Conservation (phyloP, 2,113 vertebrate species). For the Elachura formosa region DNA sequence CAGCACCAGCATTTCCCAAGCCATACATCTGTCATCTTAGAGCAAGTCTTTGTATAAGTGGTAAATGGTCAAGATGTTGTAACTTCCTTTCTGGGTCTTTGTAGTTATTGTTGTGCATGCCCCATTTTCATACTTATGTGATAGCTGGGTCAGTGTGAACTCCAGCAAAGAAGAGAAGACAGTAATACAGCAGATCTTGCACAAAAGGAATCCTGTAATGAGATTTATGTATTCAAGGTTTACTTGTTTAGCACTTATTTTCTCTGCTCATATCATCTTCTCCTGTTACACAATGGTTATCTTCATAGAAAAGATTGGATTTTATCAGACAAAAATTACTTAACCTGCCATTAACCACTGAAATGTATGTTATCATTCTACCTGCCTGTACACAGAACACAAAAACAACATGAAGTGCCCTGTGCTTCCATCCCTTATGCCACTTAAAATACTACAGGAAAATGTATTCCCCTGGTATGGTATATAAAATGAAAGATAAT, state of each 20-base stretch:
- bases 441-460: background rate
- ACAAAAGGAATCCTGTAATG: background rate
- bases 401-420: background rate
- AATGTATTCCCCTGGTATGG: background rate
- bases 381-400: background rate
- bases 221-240: background rate
- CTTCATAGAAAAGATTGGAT: background rate
- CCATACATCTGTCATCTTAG: background rate
- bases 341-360: background rate
- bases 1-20: background rate
- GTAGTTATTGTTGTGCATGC: background rate
- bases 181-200: background rate
- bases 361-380: background rate
- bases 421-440: background rate
- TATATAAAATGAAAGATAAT: background rate
- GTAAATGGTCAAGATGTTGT: fast-evolving
- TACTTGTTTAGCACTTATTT: background rate
- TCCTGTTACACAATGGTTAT: background rate
- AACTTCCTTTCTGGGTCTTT: background rate
- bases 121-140: background rate
- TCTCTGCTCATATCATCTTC: background rate
- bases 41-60: background rate
- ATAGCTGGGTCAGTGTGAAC: background rate
- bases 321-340: background rate
- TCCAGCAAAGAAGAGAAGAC: background rate